Percentiles rank a stretch among this genome's conserved stretches.
Conservation (phyloP, 1,140 invertebrate genomes). For the Sweltsa coloradensis region DNA sequence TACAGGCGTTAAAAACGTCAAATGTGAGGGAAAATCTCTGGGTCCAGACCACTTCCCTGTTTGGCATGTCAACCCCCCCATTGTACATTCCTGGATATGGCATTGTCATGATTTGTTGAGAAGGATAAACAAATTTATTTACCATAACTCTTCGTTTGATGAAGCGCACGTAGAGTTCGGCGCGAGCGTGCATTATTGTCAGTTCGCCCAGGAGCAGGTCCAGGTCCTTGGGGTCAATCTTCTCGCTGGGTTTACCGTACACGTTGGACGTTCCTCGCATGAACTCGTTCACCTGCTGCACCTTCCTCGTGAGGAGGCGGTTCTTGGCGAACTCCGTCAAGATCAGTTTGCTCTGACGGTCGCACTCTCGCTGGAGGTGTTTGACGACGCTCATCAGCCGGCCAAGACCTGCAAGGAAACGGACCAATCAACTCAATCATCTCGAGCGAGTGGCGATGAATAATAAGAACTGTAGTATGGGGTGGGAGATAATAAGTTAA, state of each 20-base stretch:
- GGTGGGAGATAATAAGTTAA: no score
- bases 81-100: no score
- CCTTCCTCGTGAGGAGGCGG: constrained; percentile 53
- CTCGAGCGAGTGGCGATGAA: neutral
- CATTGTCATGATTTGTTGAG: no score
- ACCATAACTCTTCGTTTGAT: constrained; percentile 65
- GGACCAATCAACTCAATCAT: constrained; percentile 6
- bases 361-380: constrained; percentile 78
- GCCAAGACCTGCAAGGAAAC: constrained; percentile 44
- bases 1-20: no score
- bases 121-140: no score
- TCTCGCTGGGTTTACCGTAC: constrained; percentile 34
- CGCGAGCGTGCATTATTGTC: constrained; percentile 78
- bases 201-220: constrained; percentile 85
- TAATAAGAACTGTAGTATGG: no score
- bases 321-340: constrained; percentile 66
- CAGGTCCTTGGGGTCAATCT: constrained; percentile 34
- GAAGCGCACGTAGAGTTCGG: constrained; percentile 86
- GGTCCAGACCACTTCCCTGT: no score
- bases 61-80: no score
- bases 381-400: constrained; percentile 54
- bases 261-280: constrained; percentile 26
- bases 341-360: constrained; percentile 57
- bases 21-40: no score
- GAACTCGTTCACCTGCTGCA: constrained; percentile 46